Percentiles rank a stretch among this genome's conserved stretches.
These are phyloP conservation scores for Anguilla anguilla DNA, from an alignment of 2,797 vertebrate species.

Conservation along the genomic window DNA sequence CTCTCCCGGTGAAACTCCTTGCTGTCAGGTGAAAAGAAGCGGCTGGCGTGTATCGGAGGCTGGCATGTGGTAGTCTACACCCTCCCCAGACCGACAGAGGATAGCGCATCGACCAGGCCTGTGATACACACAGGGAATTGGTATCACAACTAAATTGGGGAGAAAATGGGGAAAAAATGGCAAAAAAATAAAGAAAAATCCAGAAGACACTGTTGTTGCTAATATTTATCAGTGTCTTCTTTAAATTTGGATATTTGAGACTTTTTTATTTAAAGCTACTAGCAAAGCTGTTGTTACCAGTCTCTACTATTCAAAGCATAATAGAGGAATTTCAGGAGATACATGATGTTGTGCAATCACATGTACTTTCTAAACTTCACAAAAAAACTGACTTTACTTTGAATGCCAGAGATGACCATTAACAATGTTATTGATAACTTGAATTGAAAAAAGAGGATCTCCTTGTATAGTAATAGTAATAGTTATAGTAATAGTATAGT, in stretches of 20 bases:
- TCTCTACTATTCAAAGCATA: conserved; percentile 24
- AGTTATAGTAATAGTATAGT: background rate
- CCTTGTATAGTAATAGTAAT: background rate
- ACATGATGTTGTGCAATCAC: conserved; percentile 19
- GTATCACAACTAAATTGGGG: too few relatives aligned
- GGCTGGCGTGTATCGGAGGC: too few relatives aligned
- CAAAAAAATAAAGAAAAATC: background rate
- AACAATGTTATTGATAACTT: conserved; percentile 1
- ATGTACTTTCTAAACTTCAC: conserved; percentile 21
- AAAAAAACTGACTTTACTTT: conserved; percentile 10
- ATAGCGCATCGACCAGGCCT: too few relatives aligned
- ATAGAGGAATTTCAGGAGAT: conserved; percentile 25
- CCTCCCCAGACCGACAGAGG: too few relatives aligned
- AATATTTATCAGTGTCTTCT: background rate
- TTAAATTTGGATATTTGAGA: too few relatives aligned
- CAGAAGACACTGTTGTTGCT: background rate
- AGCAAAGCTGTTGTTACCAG: conserved; percentile 7
- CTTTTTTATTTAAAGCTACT: background rate
- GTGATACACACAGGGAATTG: too few relatives aligned
- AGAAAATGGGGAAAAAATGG: too few relatives aligned
- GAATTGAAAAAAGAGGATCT: conserved; percentile 5
- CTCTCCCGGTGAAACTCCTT: too few relatives aligned
- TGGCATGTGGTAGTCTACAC: too few relatives aligned
- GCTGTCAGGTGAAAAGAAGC: too few relatives aligned
- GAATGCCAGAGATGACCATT: background rate